A percentile compares a stretch with the other conserved stretches of the same genome.
Conservation (phyloP, 2,113 vertebrate genomes). For the Scatophagus argus region DNA sequence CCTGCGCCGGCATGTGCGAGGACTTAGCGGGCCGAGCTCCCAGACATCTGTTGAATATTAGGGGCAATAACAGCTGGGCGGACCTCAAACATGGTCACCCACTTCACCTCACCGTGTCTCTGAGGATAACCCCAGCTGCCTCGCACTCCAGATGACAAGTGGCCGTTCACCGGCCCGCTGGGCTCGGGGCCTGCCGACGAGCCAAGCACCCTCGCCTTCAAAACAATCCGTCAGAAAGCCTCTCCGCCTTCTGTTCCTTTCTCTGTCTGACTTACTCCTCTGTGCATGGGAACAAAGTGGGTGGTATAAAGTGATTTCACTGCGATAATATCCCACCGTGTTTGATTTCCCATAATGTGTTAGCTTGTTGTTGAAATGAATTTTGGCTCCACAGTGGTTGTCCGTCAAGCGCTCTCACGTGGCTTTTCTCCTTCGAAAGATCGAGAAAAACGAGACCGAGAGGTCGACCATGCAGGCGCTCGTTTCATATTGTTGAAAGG, state of each 20-base stretch:
- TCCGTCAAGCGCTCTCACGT: conserved; percentile 65
- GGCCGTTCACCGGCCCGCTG: conserved; percentile 69
- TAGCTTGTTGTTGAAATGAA: conserved; percentile 78
- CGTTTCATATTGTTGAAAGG: conserved; percentile 3
- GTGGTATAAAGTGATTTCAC: conserved; percentile 75
- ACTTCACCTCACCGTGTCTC: conserved; percentile 83
- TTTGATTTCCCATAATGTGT: conserved; percentile 80
- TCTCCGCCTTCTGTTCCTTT: conserved; percentile 37
- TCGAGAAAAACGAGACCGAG: conserved; percentile 1
- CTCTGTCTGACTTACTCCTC: conserved; percentile 43
- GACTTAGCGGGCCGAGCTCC: conserved; percentile 76
- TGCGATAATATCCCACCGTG: conserved; percentile 67
- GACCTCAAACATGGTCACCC: conserved; percentile 85
- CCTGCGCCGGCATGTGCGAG: conserved; percentile 74
- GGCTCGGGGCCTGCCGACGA: conserved; percentile 49
- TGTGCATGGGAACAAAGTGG: conserved; percentile 78
- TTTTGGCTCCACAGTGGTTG: conserved; percentile 66
- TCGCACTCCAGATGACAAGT: conserved; percentile 81
- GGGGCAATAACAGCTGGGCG: conserved; percentile 83
- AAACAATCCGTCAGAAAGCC: conserved; percentile 51
- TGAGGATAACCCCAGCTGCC: conserved; percentile 83
- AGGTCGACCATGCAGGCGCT: conserved; percentile 8
- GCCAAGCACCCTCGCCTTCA: conserved; percentile 42
- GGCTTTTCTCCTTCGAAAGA: conserved; percentile 35
- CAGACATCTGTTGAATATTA: conserved; percentile 85